Evolutionary conservation across 1,140 invertebrate genomes (phyloP).

Genomic region (Ylistrum balloti): DNA sequence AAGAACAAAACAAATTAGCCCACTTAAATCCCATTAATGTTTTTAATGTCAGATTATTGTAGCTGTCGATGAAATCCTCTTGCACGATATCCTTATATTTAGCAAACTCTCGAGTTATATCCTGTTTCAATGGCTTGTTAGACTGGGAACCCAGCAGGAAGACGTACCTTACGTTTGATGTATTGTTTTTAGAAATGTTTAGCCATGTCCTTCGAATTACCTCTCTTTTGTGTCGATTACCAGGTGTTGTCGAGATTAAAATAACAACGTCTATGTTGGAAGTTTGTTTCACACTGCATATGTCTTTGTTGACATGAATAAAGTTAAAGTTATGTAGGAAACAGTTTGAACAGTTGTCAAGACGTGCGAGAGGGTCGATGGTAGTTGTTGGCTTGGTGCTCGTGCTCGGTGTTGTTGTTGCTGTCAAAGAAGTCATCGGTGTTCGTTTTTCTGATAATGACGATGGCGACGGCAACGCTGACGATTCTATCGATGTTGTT

Average conservation of each 20-base stretch:
- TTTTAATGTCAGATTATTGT: constrained; percentile 92
- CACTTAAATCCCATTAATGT: constrained; percentile 92
- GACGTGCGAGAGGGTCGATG: not conserved
- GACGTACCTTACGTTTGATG: constrained; percentile 40
- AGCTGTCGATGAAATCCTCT: constrained; percentile 89
- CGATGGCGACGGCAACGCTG: too few relatives aligned
- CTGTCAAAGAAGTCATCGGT: not conserved
- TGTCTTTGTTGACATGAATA: not conserved
- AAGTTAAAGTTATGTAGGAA: not conserved
- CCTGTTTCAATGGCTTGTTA: not conserved
- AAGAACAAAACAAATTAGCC: constrained; percentile 86
- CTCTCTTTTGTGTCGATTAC: not conserved
- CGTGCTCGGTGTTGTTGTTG: not conserved
- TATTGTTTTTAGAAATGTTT: constrained; percentile 43
- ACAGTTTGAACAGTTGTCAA: not conserved
- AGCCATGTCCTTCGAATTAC: constrained; percentile 58
- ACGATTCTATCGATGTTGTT: too few relatives aligned
- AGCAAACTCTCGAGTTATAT: constrained; percentile 84
- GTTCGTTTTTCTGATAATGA: not conserved
- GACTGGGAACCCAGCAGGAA: constrained; percentile 55
- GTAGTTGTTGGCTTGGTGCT: not conserved
- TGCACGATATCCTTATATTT: constrained; percentile 88
- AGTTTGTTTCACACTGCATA: not conserved
- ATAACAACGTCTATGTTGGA: constrained; percentile 47
- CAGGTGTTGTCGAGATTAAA: constrained; percentile 43